Percentiles rank a stretch among this genome's conserved stretches.
Conservation (phyloP, 1,140 invertebrate species). For the Mya arenaria region DNA sequence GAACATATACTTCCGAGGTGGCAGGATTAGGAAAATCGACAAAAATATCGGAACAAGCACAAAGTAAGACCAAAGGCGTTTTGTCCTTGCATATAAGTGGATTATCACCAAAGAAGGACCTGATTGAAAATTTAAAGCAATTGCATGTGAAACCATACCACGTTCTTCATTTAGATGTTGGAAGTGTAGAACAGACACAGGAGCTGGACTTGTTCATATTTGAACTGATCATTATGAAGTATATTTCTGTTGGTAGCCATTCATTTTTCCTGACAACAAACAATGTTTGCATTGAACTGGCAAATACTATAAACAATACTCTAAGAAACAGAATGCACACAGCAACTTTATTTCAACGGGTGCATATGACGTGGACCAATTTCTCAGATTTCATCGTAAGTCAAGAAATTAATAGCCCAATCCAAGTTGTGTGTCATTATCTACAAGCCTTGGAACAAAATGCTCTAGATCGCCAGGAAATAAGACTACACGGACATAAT, state of each 20-base stretch:
- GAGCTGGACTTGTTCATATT: slow-evolving; percentile 61
- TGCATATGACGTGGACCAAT: slow-evolving; percentile 49
- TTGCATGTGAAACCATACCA: slow-evolving; percentile 23
- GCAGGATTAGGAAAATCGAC: slow-evolving; percentile 61
- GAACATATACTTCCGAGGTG: slow-evolving; percentile 52
- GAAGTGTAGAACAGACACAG: slow-evolving; percentile 28
- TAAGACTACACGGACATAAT: slow-evolving; percentile 37
- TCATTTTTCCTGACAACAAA: background rate
- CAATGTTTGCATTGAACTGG: slow-evolving; percentile 59
- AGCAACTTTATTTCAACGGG: slow-evolving; percentile 50
- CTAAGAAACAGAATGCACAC: slow-evolving; percentile 56
- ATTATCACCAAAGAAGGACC: background rate
- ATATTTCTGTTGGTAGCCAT: slow-evolving; percentile 38
- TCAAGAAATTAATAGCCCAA: slow-evolving; percentile 60
- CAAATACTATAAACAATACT: slow-evolving; percentile 57
- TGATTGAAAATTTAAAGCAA: slow-evolving; percentile 28
- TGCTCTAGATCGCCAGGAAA: slow-evolving; percentile 50
- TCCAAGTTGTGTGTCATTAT: slow-evolving; percentile 66
- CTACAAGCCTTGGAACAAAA: slow-evolving; percentile 40
- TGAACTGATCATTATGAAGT: slow-evolving; percentile 55
- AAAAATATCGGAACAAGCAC: slow-evolving; percentile 23
- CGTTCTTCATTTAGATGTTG: slow-evolving; percentile 62
- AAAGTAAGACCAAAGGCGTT: background rate
- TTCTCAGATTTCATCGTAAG: slow-evolving; percentile 42
- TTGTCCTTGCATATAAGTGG: slow-evolving; percentile 59